Evolutionary conservation across 2,888 invertebrate species (phyloP).

Genomic region (Melanchra persicariae): DNA sequence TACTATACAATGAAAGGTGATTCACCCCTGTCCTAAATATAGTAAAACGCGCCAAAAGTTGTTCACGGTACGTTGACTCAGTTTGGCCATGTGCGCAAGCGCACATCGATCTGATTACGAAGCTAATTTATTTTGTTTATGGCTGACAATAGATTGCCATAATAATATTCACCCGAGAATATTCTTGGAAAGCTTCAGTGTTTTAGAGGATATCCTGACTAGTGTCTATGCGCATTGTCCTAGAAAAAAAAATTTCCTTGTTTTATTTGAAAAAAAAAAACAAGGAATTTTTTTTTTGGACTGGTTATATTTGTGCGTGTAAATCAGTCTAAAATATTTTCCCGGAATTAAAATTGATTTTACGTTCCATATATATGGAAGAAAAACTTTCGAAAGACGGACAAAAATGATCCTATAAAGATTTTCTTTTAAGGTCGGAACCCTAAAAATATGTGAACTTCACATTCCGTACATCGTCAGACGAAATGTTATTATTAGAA

Average conservation of each 20-base stretch:
- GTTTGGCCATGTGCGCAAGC: constrained; percentile 37
- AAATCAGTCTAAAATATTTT: background rate
- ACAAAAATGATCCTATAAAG: background rate
- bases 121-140: constrained; percentile 5
- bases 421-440: background rate
- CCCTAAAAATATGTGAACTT: background rate
- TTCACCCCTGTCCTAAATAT: constrained; percentile 65
- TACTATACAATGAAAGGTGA: constrained; percentile 48
- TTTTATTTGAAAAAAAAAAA: background rate
- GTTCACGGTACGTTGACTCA: constrained; percentile 37
- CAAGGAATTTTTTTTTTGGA: too few relatives aligned
- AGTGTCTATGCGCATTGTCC: background rate
- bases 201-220: background rate
- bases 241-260: too few relatives aligned
- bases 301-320: background rate
- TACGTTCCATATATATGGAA: background rate
- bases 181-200: background rate
- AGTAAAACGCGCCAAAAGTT: constrained; percentile 50
- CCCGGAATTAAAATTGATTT: background rate
- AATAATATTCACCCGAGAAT: background rate
- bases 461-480: background rate
- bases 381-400: background rate
- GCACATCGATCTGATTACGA: constrained; percentile 23
- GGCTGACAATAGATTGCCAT: background rate
- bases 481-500: background rate